Evolutionary conservation across 2,113 vertebrate genomes (phyloP).

Genomic region (Pipa parva): DNA sequence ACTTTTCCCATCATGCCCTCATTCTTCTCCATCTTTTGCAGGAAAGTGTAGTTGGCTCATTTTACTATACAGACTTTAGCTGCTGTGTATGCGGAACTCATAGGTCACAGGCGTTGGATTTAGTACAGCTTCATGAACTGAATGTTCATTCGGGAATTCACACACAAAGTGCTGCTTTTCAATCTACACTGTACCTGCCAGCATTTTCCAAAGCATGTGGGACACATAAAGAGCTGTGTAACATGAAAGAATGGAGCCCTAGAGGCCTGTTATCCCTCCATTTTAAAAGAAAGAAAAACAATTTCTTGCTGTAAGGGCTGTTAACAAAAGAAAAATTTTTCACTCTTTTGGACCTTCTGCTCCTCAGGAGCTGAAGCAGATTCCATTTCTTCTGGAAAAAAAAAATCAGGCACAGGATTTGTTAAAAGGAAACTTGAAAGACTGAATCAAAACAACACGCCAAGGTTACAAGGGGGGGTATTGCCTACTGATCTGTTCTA

Average conservation of each 20-base stretch:
- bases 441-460: background rate
- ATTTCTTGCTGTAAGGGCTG: constrained; percentile 35
- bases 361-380: background rate
- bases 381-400: constrained; percentile 5
- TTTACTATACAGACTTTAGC: constrained; percentile 9
- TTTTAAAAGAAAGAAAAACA: constrained; percentile 41
- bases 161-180: constrained; percentile 36
- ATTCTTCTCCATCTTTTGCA: too few species aligned
- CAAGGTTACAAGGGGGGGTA: background rate
- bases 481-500: background rate
- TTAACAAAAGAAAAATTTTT: constrained; percentile 38
- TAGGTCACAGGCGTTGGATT: constrained; percentile 33
- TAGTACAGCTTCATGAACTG: constrained; percentile 32
- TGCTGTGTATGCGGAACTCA: constrained; percentile 29
- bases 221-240: constrained; percentile 36
- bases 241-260: constrained; percentile 39
- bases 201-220: constrained; percentile 32
- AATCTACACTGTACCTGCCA: constrained; percentile 38
- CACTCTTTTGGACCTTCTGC: constrained; percentile 24
- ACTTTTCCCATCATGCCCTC: constrained; percentile 23
- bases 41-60: too few species aligned
- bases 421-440: background rate
- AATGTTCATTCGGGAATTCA: constrained; percentile 38
- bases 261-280: constrained; percentile 38
- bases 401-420: background rate